Evolutionary conservation across 2,797 vertebrate genomes (phyloP), one percentile per base, ranked within the genome.

Genomic region (Pipistrellus kuhlii): DNA sequence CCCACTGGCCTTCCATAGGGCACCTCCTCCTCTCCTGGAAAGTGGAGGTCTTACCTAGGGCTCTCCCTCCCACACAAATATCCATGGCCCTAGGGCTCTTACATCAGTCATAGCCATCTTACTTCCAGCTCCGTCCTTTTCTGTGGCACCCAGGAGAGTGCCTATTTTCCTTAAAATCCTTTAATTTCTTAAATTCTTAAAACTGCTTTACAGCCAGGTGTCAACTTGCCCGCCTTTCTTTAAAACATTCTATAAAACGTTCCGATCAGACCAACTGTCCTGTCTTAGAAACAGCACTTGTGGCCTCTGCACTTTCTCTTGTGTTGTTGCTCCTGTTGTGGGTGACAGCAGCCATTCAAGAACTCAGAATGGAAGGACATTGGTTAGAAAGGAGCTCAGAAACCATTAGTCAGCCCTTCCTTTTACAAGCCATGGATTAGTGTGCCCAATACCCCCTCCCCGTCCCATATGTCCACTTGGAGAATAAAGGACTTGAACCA

Each of bases 91-190:
- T 25, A 27, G 57, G 57, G 17, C 10, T n/a, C 46, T 12, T 23
- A n/a, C 15, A 0, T 30, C 15, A 4, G 38, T 2, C 2, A 18
- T 11, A 8, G 2, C 11, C 11, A 51, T n/a, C 35, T 48, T 11
- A 20, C 27, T 72, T n/a, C 35, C 55, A 25, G 44, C 7, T 17
- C 62, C 1, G 3, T 13, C 2, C 44, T 32, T 41, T 0, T 0
- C 44, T 77, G 13, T 46, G 23, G 53, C 44, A 84, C 64, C 46
- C 18, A 46, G n/a, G 12, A 85, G 20, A 32, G 7, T 55, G 62
- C 25, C 6, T 0, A 89, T 69, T 88, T 91, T 71, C 51, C 82
- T 13, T 59, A 75, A 48, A 35, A 55, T 53, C 62, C 83, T 86
- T 92, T 41, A 35, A 69, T 55, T 27, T 75, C 51, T 59, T 83